Percentiles rank a stretch among this genome's conserved stretches.
phyloP scores from a whole-genome alignment of 1,140 invertebrate genomes.

The Anastatus disparis region DNA sequence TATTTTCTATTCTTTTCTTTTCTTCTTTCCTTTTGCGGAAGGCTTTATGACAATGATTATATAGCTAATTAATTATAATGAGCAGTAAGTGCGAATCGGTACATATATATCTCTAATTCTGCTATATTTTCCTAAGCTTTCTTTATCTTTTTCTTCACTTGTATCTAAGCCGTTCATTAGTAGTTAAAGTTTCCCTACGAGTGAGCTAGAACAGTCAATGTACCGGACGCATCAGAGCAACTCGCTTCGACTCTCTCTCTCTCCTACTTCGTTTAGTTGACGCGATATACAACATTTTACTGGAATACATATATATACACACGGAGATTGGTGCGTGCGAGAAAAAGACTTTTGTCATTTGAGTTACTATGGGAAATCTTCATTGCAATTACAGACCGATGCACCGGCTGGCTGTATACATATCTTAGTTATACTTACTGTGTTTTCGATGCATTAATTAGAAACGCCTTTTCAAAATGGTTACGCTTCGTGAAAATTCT shows the following conservation, averaged over 20 bases:
- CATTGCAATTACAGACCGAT: too few species aligned
- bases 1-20: too few species aligned
- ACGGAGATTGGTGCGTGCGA: background rate
- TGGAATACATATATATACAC: background rate
- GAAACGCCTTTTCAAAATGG: too few species aligned
- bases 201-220: conserved; percentile 44
- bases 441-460: too few species aligned
- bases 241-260: background rate
- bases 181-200: background rate
- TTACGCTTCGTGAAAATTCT: too few species aligned
- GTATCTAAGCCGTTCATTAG: background rate
- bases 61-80: conserved; percentile 58
- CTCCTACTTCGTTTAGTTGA: background rate
- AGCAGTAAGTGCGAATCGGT: conserved; percentile 44
- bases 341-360: too few species aligned
- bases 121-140: background rate
- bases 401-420: too few species aligned
- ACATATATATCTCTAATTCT: conserved; percentile 13
- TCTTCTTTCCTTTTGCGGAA: conserved; percentile 46
- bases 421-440: too few species aligned
- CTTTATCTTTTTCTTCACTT: background rate
- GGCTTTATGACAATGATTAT: conserved; percentile 50
- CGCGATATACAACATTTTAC: background rate
- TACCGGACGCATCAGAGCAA: conserved; percentile 41
- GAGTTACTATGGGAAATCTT: too few species aligned